Evolutionary conservation across 2,113 vertebrate species (phyloP).

Genomic region (Poeciliopsis turrubarensis): DNA sequence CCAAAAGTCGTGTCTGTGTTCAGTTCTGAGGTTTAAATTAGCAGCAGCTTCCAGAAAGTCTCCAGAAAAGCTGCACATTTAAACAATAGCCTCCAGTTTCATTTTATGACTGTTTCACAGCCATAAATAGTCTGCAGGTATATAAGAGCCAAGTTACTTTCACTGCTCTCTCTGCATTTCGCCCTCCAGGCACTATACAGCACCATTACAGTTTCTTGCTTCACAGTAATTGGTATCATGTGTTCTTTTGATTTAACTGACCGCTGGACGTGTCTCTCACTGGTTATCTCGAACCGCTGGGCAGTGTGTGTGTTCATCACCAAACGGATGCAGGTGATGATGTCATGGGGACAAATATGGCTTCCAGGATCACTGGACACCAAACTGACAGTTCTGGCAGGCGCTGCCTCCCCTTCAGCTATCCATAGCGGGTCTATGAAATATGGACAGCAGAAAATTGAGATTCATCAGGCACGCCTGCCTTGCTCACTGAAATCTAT

Average conservation of each 20-base stretch:
- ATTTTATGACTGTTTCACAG: slow-evolving; percentile 45
- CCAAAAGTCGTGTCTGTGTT: neutral
- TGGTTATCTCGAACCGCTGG: neutral
- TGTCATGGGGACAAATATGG: slow-evolving; percentile 61
- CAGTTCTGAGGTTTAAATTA: neutral
- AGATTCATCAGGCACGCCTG: slow-evolving; percentile 80
- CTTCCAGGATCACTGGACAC: slow-evolving; percentile 56
- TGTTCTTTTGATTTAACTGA: slow-evolving; percentile 11
- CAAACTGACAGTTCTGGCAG: slow-evolving; percentile 66
- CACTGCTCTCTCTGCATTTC: slow-evolving; percentile 33
- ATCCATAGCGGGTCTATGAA: slow-evolving; percentile 66
- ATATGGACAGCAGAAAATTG: slow-evolving; percentile 79
- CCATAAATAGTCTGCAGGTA: slow-evolving; percentile 67
- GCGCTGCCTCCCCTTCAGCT: slow-evolving; percentile 52
- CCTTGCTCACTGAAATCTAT: slow-evolving; percentile 80
- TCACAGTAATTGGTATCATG: slow-evolving; percentile 32
- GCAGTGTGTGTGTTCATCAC: slow-evolving; percentile 23
- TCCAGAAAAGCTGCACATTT: neutral
- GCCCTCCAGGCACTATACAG: slow-evolving; percentile 43
- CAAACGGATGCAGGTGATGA: slow-evolving; percentile 30
- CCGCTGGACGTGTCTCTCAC: slow-evolving; percentile 5
- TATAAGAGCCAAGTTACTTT: slow-evolving; percentile 44
- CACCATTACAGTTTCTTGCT: slow-evolving; percentile 25
- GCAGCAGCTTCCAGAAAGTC: neutral
- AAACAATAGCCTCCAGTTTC: slow-evolving; percentile 42